Base-by-base conservation (phyloP, 2,797 vertebrate genomes). In the Sandelia bainsii region DNA sequence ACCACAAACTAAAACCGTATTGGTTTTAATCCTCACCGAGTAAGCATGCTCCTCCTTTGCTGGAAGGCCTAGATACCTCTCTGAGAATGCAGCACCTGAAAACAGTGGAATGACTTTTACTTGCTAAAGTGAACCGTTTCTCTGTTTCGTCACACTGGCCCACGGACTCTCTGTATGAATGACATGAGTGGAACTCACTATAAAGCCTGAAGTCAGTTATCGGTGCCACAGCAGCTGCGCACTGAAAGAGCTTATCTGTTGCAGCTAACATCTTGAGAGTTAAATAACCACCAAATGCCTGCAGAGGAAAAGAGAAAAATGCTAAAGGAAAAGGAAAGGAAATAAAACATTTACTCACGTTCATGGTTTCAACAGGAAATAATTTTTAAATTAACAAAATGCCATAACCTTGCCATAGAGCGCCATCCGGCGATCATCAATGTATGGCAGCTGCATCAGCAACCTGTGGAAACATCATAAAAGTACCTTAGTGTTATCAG, bases 201-300 rank as follows among this genome's bases (percentile, higher is more conserved):
- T 96, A 95, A 62, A 96, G 91, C 74, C 89, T 94, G 87, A 96
- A 96, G 86, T 95, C 94, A 20, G 94, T 95, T 64, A 96, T 92
- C 1, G 95, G 95, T 17, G 95, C 94, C 69, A 92, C 85, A 3
- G 91, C 90, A 0, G 90, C 93, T 0, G 93, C 85, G 68, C 95
- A 96, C 19, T 89, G 93, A 79, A 96, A 96, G 53, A 95, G 82
- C 34, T 92, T 91, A 48, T 95, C 93, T 59, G 93, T 92, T 37
- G 92, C 80, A 9, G 93, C 91, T 62, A 96, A 83, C 91, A 96
- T 95, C 86, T 95, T 96, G 32, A 96, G 93, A 25, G 93, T 85
- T 81, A 96, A 85, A 91, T 96, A 96, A 48, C 95, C 95, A 10
- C 95, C 95, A 71, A 95, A 96, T 23, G 90, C 95, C 95, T 96